A percentile compares a stretch with the other conserved stretches of the same genome.
These are phyloP conservation scores for Smithornis capensis DNA, from an alignment of 2,113 vertebrate species.

Conservation along the genomic window DNA sequence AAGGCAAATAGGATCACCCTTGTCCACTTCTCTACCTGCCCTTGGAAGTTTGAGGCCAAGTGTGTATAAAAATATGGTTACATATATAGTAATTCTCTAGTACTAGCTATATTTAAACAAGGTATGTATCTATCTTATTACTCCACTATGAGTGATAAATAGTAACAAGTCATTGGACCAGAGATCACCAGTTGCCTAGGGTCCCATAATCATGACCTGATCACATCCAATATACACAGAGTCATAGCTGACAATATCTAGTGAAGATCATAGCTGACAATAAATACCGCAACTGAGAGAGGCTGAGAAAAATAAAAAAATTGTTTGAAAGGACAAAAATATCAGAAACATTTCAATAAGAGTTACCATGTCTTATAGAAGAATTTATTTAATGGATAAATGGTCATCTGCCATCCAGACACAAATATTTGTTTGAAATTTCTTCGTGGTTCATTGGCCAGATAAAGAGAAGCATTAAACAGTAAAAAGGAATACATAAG, in stretches of 20 bases:
- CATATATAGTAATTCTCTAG: background rate
- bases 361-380: background rate
- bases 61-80: background rate
- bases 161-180: background rate
- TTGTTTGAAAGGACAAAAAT: background rate
- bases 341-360: background rate
- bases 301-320: background rate
- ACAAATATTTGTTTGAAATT: background rate
- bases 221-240: background rate
- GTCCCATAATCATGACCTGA: background rate
- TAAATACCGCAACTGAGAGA: background rate
- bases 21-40: background rate
- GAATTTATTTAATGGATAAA: background rate
- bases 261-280: background rate
- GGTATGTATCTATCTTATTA: background rate
- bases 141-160: background rate
- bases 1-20: background rate
- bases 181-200: background rate
- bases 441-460: background rate
- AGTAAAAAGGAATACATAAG: background rate
- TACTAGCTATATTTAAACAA: background rate
- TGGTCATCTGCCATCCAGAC: background rate
- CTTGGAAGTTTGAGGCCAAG: background rate
- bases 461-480: background rate
- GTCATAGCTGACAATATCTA: background rate